Evolutionary conservation across 2,888 invertebrate species (phyloP).

Genomic region (Hirudinaria manillensis): DNA sequence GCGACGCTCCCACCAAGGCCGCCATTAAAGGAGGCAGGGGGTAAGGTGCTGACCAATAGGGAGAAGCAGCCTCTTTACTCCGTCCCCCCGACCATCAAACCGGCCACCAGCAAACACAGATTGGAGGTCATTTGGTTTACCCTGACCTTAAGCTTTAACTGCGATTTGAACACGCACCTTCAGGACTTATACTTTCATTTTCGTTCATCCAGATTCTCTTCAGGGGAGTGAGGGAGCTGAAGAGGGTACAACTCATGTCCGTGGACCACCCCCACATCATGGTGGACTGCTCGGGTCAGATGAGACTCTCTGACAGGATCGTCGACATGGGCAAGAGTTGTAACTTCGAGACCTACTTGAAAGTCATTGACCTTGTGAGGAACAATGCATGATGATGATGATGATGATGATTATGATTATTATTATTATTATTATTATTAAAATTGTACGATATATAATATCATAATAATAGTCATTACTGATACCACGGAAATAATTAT

Average conservation of each 20-base stretch:
- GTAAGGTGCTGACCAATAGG: slow-evolving; percentile 11
- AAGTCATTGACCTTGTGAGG: slow-evolving; percentile 41
- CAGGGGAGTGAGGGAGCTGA: slow-evolving; percentile 42
- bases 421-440: background rate
- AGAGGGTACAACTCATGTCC: slow-evolving; percentile 39
- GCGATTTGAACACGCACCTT: background rate
- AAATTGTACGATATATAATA: background rate
- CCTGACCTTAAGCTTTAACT: background rate
- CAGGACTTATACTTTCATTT: background rate
- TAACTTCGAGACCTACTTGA: slow-evolving; percentile 40
- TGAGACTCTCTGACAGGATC: slow-evolving; percentile 33
- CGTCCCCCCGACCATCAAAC: slow-evolving; percentile 41
- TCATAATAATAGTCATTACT: background rate
- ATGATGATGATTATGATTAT: background rate
- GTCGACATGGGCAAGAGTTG: slow-evolving; percentile 37
- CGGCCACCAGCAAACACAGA: slow-evolving; percentile 39
- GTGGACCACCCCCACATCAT: slow-evolving; percentile 41
- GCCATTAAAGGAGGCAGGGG: slow-evolving; percentile 2
- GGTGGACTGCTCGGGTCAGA: slow-evolving; percentile 39
- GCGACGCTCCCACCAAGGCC: slow-evolving; percentile 24
- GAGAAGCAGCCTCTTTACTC: slow-evolving; percentile 34
- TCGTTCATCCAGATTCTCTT: slow-evolving; percentile 39
- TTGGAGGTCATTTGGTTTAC: slow-evolving; percentile 38
- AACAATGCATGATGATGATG: background rate
- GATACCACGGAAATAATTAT: background rate